Percentiles rank a stretch among this genome's conserved stretches.
Evolutionary conservation across 2,113 vertebrate genomes (phyloP).

Genomic region (Chamaetylas fuelleborni): DNA sequence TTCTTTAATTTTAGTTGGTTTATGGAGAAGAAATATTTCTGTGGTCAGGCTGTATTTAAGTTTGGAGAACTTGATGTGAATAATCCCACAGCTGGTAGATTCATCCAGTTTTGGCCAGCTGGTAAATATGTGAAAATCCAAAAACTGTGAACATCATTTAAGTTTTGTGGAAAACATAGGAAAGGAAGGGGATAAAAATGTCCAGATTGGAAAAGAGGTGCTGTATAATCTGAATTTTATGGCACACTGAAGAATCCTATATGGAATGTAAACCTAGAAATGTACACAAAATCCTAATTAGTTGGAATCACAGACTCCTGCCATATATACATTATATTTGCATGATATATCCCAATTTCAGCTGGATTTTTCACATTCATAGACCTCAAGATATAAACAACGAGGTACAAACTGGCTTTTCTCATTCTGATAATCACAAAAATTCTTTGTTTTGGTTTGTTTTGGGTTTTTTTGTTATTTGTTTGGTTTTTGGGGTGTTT

Average conservation of each 20-base stretch:
- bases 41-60: neutral
- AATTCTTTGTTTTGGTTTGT: neutral
- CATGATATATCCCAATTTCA: neutral
- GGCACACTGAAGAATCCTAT: neutral
- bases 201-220: neutral
- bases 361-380: neutral
- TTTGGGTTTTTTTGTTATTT: neutral
- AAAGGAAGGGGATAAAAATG: neutral
- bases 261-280: accelerated
- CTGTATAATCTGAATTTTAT: neutral
- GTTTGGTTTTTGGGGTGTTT: neutral
- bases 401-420: accelerated
- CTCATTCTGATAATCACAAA: neutral
- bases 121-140: neutral
- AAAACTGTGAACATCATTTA: neutral
- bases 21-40: neutral
- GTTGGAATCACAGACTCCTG: neutral
- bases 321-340: neutral
- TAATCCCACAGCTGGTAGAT: neutral
- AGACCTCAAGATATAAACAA: neutral
- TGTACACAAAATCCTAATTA: accelerated
- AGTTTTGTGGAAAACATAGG: neutral
- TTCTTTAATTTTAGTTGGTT: neutral
- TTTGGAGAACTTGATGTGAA: neutral
- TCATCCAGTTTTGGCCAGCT: accelerated